Base-by-base conservation (phyloP, 64 coral and sea anemone genomes). In the Actinia equina region DNA sequence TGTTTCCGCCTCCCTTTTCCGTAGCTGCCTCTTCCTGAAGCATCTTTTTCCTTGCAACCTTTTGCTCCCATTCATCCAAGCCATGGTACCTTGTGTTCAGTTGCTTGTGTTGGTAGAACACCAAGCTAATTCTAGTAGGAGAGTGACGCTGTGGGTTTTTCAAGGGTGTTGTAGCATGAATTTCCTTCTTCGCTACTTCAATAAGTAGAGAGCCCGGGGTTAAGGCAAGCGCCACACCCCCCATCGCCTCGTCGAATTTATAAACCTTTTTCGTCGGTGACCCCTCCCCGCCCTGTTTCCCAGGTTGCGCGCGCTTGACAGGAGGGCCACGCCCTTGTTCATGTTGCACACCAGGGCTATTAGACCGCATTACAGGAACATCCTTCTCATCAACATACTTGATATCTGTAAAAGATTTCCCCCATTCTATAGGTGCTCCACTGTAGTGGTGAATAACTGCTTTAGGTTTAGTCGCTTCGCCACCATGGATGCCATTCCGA, bases 51-150 rank as follows among this genome's bases (percentile, higher is more conserved):
- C 65, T 93, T 13, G 91, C 91, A 52, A 86, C 55, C 79, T 96
- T 96, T 65, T 96, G 94, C 23, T 96, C 94, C 91, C 91, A 99
- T 82, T 99, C 97, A 57, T 92, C 88, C 61, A 94, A 44, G 13
- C 97, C 97, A 64, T 99, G 97, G 71, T 88, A 91, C 26, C 87
- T 83, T 6, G 94, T 92, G 71, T 99, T 99, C 86, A 99, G 85
- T 22, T 93, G 93, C 51, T 94, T 95, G 87, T 99, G 97, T 74
- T 92, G 93, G 57, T 99, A 99, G 74, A 99, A 99, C 11, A 99
- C 97, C 3, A 99, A 82, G 26, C 97, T 99, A 20, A 99, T 92
- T 25, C 97, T 82, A 19, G 93, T 95, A 4, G 97, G 97, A 27
- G 86, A 46, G 19, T 87, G 86, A 13, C 97, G 80, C 53, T 76